phyloP scores from a whole-genome alignment of 2,113 vertebrate genomes.

The Cichladusa arquata region DNA sequence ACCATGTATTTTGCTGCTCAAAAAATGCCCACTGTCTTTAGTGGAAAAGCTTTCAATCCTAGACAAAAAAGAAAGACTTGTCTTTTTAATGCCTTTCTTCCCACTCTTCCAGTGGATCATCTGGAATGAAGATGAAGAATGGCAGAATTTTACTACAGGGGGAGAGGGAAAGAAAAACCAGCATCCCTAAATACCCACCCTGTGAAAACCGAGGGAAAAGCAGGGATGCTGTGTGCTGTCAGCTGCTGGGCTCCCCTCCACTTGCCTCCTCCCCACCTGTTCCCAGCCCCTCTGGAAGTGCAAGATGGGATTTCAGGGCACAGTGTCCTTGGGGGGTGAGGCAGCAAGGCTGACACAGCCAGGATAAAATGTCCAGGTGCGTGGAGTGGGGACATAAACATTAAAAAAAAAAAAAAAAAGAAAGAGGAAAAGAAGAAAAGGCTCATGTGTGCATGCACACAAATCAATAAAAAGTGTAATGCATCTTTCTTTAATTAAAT shows the following conservation, averaged over 20 bases:
- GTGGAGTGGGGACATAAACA: background rate
- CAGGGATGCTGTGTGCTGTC: fast-evolving
- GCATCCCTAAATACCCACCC: background rate
- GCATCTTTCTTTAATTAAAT: constrained; percentile 68
- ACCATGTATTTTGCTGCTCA: background rate
- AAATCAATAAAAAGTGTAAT: constrained; percentile 40
- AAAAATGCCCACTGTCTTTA: background rate
- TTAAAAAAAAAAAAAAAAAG: background rate
- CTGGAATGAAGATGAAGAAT: background rate
- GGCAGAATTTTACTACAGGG: background rate
- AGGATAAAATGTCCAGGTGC: constrained; percentile 45
- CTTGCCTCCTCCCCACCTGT: constrained; percentile 35
- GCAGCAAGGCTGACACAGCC: background rate
- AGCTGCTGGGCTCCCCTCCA: background rate
- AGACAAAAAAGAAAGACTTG: background rate
- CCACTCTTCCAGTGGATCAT: background rate
- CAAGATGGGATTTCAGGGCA: constrained; percentile 28
- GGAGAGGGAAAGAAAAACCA: background rate
- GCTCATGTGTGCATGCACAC: fast-evolving
- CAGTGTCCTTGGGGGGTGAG: fast-evolving
- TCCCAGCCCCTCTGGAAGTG: background rate
- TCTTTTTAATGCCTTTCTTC: background rate
- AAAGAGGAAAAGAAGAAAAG: background rate
- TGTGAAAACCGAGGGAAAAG: background rate
- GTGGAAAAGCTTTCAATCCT: background rate